phyloP scores from a whole-genome alignment of 2,797 vertebrate genomes.

The Protosalanx chinensis region DNA sequence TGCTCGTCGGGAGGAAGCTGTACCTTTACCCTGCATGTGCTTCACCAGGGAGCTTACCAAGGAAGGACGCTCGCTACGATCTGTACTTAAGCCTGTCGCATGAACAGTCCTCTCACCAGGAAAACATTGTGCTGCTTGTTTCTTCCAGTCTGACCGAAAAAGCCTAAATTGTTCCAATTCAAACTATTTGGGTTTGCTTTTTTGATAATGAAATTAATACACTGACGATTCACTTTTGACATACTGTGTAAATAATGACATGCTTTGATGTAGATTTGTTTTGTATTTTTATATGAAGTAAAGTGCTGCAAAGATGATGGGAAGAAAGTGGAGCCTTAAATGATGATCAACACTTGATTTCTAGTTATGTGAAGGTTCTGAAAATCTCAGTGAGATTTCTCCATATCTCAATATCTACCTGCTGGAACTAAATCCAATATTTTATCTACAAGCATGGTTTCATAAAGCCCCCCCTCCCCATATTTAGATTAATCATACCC shows the following conservation, averaged over 20 bases:
- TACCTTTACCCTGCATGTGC: conserved; percentile 97
- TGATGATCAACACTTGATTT: conserved; percentile 77
- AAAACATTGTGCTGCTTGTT: conserved; percentile 39
- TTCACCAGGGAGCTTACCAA: conserved; percentile 96
- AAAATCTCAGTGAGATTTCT: conserved; percentile 48
- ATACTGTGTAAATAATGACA: conserved; percentile 78
- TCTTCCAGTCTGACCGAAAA: conserved; percentile 51
- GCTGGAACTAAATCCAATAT: conserved; percentile 49
- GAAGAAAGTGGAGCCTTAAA: conserved; percentile 82
- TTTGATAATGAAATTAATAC: conserved; percentile 72
- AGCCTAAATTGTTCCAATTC: conserved; percentile 66
- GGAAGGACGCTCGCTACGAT: conserved; percentile 91
- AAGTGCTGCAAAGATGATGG: conserved; percentile 71
- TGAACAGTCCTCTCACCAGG: conserved; percentile 59
- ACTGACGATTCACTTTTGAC: conserved; percentile 69
- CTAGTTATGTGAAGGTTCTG: conserved; percentile 73
- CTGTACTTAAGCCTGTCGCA: conserved; percentile 94
- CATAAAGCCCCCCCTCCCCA: conserved; percentile 37
- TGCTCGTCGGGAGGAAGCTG: conserved; percentile 86
- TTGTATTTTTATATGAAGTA: conserved; percentile 82
- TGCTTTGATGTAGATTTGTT: conserved; percentile 77
- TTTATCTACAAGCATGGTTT: conserved; percentile 55
- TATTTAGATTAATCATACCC: conserved; percentile 33
- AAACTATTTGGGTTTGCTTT: conserved; percentile 64
- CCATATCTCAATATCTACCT: conserved; percentile 31